Evolutionary conservation across 2,888 invertebrate genomes (phyloP), one percentile per base, ranked within the genome.

Genomic region (Cheilosia grossa): DNA sequence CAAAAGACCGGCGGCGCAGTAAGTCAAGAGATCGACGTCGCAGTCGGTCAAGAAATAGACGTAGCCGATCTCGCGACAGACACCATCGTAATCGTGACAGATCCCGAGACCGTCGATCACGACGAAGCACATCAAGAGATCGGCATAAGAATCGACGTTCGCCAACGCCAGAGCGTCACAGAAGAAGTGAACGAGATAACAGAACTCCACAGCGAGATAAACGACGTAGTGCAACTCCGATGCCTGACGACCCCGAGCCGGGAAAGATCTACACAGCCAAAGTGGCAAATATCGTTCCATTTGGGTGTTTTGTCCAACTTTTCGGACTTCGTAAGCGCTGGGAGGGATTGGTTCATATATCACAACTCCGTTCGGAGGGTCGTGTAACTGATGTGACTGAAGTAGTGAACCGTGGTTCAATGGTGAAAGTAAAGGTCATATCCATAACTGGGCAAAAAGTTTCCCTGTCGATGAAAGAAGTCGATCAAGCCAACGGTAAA

Each of bases 341-440:
- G 95, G 99, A 99, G 91, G 99, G 99, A 0, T 93, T 99, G 0
- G 98, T 99, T 1, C 99, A 99, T 90, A 99, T 99, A 89, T 99
- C 99, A 0, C 97, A 98, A 91, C 92, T 99, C 44, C 93, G 98
- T 54, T 94, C 97, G 0, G 98, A 98, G 92, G 98, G 98, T 0
- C 94, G 99, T 81, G 99, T 99, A 10, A 97, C 97, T 0, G 96
- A 97, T 92, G 99, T 99, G 0, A 95, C 96, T 0, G 99, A 99
- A 92, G 98, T 99, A 5, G 97, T 99, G 0, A 94, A 94, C 21
- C 94, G 97, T 87, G 98, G 98, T 0, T 96, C 97, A 88, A 96
- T 95, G 92, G 98, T 98, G 0, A 96, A 96, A 92, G 96, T 97
- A 0, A 98, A 99, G 93, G 98, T 99, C 0, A 92, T 98, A 73